Base-by-base conservation (phyloP, 2,888 invertebrate species). In the Sphecodes monilicornis region DNA sequence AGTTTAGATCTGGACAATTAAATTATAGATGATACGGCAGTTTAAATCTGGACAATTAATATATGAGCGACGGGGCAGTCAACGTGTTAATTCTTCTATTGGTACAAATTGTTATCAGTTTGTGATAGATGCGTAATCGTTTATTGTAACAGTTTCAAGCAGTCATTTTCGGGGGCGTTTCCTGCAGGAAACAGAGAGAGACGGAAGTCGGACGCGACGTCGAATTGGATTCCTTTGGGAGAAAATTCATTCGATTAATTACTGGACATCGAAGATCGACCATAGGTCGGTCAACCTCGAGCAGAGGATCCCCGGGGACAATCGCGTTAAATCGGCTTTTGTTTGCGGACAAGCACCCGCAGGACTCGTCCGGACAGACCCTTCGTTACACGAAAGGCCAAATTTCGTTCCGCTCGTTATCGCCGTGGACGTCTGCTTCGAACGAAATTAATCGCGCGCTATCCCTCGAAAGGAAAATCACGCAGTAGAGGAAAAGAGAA, bases 231-330 rank as follows among this genome's bases (percentile, higher is more conserved):
- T 75, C 72, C 74, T 39, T 77, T 74, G 82, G 69, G 69, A 57
- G 26, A 73, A 73, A 50, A 60, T 80, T 83, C 83, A 74, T 83
- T 74, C 83, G 76, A 80, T 87, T 87, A 87, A 86, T 87, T 87
- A 84, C 75, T 79, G 36, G 74, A 60, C 84, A 80, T 85, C 75
- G 73, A 54, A 69, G 76, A 36, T 72, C 46, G 76, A 22, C 29
- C 60, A 8, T 29, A 46, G 64, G 46, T 69, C 26, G 68, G 54
- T 74, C 74, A 66, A 36, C 46, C 50, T 50, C 77, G 69, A 29
- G 64, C 39, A 50, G n/a, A n/a, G 66, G 32, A 71, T 80, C 78
- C 64, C 80, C 10, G 60, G 36, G 69, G 75, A 82, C 76, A 85
- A 85, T 85, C 68, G 70, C 79, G 83, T 83, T 83, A 76, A 80